phyloP scores from a whole-genome alignment of 1,140 invertebrate genomes.

The Glossosoma conforme region DNA sequence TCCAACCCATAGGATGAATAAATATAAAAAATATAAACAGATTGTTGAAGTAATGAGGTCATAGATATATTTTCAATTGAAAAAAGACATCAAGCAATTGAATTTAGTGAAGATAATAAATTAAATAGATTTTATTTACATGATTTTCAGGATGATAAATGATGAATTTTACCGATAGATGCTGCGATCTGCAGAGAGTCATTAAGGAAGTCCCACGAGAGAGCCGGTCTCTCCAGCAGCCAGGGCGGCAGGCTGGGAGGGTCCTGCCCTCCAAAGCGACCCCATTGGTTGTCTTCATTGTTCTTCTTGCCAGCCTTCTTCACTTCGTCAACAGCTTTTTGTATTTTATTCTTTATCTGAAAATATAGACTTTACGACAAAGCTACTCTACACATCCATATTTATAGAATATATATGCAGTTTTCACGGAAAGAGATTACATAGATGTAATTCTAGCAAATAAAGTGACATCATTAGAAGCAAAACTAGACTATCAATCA shows the following conservation, averaged over 20 bases:
- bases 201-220: slow-evolving; percentile 50
- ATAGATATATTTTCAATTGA: not conserved
- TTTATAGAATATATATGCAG: too few species aligned
- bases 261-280: slow-evolving; percentile 35
- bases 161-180: slow-evolving; percentile 36
- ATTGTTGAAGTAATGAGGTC: not conserved
- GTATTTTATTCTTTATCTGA: slow-evolving; percentile 48
- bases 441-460: too few species aligned
- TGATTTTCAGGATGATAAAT: not conserved
- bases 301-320: slow-evolving; percentile 46
- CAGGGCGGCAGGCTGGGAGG: slow-evolving; percentile 43
- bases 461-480: too few species aligned
- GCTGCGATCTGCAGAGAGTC: slow-evolving; percentile 39
- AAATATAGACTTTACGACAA: slow-evolving; percentile 23
- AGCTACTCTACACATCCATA: too few species aligned
- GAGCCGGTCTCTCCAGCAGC: slow-evolving; percentile 44
- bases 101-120: not conserved
- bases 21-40: slow-evolving; percentile 1
- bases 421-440: too few species aligned
- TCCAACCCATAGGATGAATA: too few species aligned
- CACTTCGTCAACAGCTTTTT: slow-evolving; percentile 49
- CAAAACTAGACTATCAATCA: too few species aligned
- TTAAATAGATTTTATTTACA: not conserved
- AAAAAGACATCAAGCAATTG: not conserved
- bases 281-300: slow-evolving; percentile 38